Conservation (phyloP, 2,888 invertebrate genomes). For the Tenthredo distinguenda region DNA sequence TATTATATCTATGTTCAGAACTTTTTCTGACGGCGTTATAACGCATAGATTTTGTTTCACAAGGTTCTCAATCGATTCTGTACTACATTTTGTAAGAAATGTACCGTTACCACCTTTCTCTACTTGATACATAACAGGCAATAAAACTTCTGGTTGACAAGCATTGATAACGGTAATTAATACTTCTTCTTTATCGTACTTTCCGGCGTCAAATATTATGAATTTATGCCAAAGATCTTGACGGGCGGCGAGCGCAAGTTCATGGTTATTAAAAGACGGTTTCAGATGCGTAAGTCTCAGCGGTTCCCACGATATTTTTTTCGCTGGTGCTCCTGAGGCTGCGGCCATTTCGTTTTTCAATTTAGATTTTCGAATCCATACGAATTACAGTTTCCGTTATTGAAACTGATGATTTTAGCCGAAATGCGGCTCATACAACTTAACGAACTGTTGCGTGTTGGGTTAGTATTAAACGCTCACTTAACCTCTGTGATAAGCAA, state of each 20-base stretch:
- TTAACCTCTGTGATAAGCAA: not conserved
- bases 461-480: not conserved
- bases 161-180: constrained; percentile 65
- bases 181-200: constrained; percentile 62
- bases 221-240: constrained; percentile 75
- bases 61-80: constrained; percentile 67
- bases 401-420: not conserved
- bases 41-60: constrained; percentile 66
- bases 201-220: constrained; percentile 67
- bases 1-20: constrained; percentile 70
- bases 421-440: not conserved
- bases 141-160: constrained; percentile 67
- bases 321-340: constrained; percentile 15
- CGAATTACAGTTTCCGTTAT: not conserved
- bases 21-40: constrained; percentile 61
- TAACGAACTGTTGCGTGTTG: not conserved
- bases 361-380: not conserved
- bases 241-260: constrained; percentile 66
- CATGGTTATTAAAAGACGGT: constrained; percentile 65
- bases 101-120: constrained; percentile 67
- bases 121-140: constrained; percentile 69
- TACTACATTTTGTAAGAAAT: constrained; percentile 69
- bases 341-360: constrained; percentile 10
- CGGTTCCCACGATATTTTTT: constrained; percentile 64
- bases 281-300: constrained; percentile 68